Conservation (phyloP, 2,797 vertebrate genomes). For the Girardinus metallicus region DNA sequence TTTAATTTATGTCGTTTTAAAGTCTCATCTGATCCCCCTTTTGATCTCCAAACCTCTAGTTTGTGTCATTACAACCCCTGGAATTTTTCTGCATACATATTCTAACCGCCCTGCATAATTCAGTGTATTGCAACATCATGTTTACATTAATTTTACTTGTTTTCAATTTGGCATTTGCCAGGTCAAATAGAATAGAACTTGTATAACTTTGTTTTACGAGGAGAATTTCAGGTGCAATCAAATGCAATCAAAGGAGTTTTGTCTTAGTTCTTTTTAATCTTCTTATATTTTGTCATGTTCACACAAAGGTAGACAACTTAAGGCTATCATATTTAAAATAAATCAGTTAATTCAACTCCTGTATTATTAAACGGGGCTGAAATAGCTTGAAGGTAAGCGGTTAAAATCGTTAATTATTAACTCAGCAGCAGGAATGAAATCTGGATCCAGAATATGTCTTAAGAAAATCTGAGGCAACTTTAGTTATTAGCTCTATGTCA, state of each 20-base stretch:
- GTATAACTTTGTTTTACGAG: background rate
- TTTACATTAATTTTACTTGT: background rate
- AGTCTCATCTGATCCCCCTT: slow-evolving; percentile 51
- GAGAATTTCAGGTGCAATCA: background rate
- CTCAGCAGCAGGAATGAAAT: background rate
- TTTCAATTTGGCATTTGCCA: slow-evolving; percentile 10
- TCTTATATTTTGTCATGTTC: background rate
- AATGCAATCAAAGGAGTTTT: background rate
- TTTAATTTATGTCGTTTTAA: slow-evolving; percentile 64
- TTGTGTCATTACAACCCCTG: slow-evolving; percentile 35
- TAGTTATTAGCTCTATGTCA: background rate
- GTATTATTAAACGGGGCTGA: slow-evolving; percentile 18
- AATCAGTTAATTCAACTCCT: slow-evolving; percentile 15
- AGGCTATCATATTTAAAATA: slow-evolving; percentile 5
- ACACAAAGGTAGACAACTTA: background rate
- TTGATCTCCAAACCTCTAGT: slow-evolving; percentile 44
- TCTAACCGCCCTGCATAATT: background rate
- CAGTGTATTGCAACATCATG: background rate
- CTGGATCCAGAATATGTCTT: background rate
- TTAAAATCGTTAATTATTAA: slow-evolving; percentile 18
- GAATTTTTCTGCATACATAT: slow-evolving; percentile 10
- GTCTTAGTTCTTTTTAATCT: background rate
- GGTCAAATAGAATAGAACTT: background rate
- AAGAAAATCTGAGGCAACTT: background rate
- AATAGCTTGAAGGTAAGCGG: slow-evolving; percentile 14